phyloP scores from a whole-genome alignment of 2,113 vertebrate species.

The Pantherophis guttatus region DNA sequence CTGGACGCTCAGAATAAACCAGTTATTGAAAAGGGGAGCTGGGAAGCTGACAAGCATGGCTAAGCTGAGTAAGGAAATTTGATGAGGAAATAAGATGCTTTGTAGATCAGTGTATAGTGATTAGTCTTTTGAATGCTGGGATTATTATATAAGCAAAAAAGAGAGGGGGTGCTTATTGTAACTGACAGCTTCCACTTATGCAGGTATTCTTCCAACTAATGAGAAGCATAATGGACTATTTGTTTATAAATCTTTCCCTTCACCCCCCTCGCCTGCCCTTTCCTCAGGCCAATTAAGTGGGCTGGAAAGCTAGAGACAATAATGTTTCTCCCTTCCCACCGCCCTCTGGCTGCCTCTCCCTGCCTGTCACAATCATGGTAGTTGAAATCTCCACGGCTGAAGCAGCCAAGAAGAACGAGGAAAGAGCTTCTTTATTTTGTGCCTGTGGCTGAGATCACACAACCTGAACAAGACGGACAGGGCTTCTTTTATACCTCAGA shows the following conservation, averaged over 20 bases:
- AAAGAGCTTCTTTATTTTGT: neutral
- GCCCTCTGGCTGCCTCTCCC: slow-evolving; percentile 14
- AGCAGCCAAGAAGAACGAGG: neutral
- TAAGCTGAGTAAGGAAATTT: slow-evolving; percentile 77
- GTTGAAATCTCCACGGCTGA: slow-evolving; percentile 13
- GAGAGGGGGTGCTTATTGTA: slow-evolving; percentile 65
- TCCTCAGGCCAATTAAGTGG: slow-evolving; percentile 51
- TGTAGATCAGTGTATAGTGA: slow-evolving; percentile 77
- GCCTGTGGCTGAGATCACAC: neutral
- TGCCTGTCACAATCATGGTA: slow-evolving; percentile 29
- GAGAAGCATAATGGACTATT: slow-evolving; percentile 67
- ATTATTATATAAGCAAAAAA: slow-evolving; percentile 78
- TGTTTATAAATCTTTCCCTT: slow-evolving; percentile 62
- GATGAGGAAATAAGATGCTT: slow-evolving; percentile 86
- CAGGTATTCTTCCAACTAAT: slow-evolving; percentile 69
- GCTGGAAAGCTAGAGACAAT: slow-evolving; percentile 40
- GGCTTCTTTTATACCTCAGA: slow-evolving; percentile 11
- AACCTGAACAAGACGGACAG: neutral
- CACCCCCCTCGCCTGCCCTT: slow-evolving; percentile 42
- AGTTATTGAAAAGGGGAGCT: slow-evolving; percentile 80
- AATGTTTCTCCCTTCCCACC: slow-evolving; percentile 14
- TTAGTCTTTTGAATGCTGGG: slow-evolving; percentile 80
- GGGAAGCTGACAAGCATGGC: slow-evolving; percentile 79
- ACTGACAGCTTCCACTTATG: slow-evolving; percentile 65
- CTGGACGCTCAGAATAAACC: slow-evolving; percentile 76